A percentile compares a stretch with the other conserved stretches of the same genome.
Evolutionary conservation across 2,113 vertebrate genomes (phyloP).

Genomic region (Pyxicephalus adspersus): DNA sequence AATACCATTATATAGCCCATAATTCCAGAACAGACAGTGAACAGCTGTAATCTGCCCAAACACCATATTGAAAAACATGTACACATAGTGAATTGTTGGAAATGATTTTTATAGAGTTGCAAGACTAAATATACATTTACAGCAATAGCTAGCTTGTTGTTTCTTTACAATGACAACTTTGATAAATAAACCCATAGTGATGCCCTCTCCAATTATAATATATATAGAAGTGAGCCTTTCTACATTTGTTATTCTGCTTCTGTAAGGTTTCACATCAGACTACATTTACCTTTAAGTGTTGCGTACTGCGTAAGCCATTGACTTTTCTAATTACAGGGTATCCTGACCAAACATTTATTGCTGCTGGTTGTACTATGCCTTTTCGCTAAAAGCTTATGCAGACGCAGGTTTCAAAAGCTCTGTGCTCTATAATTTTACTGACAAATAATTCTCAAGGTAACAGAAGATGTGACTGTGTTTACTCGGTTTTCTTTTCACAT

Average conservation of each 20-base stretch:
- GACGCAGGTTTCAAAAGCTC: neutral
- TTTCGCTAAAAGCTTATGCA: constrained; percentile 32
- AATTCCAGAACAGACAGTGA: too few species aligned
- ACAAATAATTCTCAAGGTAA: constrained; percentile 25
- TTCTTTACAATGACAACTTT: neutral
- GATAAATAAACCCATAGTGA: neutral
- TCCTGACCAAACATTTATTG: neutral
- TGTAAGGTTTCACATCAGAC: neutral
- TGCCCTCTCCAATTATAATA: neutral
- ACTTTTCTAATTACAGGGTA: constrained; percentile 1
- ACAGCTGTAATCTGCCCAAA: too few species aligned
- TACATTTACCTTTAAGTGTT: neutral
- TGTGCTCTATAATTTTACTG: constrained; percentile 8
- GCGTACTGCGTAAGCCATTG: neutral
- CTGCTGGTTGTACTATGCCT: neutral
- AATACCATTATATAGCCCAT: too few species aligned
- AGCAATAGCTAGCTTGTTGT: neutral
- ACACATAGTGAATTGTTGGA: too few species aligned
- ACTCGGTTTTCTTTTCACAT: constrained; percentile 18
- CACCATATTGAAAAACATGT: too few species aligned
- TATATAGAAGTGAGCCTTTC: neutral
- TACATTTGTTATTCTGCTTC: neutral
- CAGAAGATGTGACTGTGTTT: constrained; percentile 7
- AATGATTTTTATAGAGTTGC: too few species aligned
- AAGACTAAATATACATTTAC: too few species aligned